Percentiles rank a stretch among this genome's conserved stretches.
Conservation (phyloP, 2,113 vertebrate species). For the Dendropsophus ebraccatus region DNA sequence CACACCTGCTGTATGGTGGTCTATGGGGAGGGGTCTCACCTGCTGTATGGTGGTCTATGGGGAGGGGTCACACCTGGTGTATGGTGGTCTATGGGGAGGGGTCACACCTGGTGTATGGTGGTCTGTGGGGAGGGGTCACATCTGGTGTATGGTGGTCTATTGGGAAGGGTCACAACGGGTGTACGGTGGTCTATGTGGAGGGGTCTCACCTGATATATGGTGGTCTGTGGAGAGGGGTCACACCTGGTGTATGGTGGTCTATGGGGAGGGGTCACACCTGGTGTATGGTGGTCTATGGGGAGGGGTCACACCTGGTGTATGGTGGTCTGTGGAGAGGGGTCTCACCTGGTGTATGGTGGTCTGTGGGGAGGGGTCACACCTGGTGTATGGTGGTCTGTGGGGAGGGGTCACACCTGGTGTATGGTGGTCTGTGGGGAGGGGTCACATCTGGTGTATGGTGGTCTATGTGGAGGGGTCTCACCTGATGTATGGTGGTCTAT, state of each 20-base stretch:
- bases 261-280: conserved; percentile 71
- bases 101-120: conserved; percentile 72
- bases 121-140: conserved; percentile 55
- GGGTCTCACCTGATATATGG: conserved; percentile 72
- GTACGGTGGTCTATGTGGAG: no score
- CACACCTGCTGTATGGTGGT: conserved; percentile 71
- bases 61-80: conserved; percentile 71
- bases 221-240: not conserved
- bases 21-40: conserved; percentile 67
- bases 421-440: not conserved
- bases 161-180: conserved; percentile 58
- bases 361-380: conserved; percentile 67
- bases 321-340: not conserved
- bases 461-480: conserved; percentile 56
- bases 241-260: conserved; percentile 71
- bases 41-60: conserved; percentile 53
- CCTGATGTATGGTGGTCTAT: conserved; percentile 67
- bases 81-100: not conserved
- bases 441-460: conserved; percentile 71
- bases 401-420: conserved; percentile 71
- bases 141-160: conserved; percentile 66
- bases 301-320: conserved; percentile 71
- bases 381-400: conserved; percentile 54
- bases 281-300: no score
- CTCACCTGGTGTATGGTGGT: conserved; percentile 71